Percentiles rank a stretch among this genome's conserved stretches.
These are phyloP conservation scores for Pseudonaja textilis DNA, from an alignment of 2,113 vertebrate genomes.

Conservation along the genomic window DNA sequence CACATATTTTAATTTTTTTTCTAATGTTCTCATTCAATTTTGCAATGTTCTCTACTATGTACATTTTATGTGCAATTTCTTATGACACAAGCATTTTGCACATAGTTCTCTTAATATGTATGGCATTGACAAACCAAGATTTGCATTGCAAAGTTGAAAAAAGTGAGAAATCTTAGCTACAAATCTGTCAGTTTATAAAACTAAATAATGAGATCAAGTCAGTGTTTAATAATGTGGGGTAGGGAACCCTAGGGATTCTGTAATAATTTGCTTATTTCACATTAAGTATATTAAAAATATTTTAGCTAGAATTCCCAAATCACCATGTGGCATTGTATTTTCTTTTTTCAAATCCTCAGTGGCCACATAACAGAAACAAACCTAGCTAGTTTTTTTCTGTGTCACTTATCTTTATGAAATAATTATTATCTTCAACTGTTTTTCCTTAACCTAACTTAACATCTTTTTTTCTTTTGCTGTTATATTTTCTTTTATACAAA, in stretches of 20 bases:
- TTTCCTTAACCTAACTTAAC: not conserved
- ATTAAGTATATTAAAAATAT: too few relatives aligned
- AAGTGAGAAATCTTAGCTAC: not conserved
- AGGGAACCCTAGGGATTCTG: not conserved
- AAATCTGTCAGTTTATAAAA: not conserved
- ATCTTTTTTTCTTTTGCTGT: not conserved
- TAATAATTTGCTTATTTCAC: not conserved
- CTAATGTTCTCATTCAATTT: not conserved
- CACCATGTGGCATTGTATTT: not conserved
- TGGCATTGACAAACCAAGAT: not conserved
- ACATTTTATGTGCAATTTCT: not conserved
- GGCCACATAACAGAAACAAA: not conserved
- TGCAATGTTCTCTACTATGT: not conserved
- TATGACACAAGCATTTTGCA: not conserved
- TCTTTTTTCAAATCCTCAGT: not conserved
- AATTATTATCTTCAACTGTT: not conserved
- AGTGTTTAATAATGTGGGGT: not conserved
- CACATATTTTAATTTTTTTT: not conserved
- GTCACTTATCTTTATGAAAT: not conserved
- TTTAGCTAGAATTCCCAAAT: not conserved
- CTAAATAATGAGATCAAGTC: not conserved
- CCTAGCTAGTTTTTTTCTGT: not conserved
- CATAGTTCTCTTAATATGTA: not conserved
- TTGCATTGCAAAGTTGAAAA: not conserved
- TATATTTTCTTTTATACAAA: not conserved